phyloP scores from a whole-genome alignment of 2,888 invertebrate species.

The Megamerina dolium region DNA sequence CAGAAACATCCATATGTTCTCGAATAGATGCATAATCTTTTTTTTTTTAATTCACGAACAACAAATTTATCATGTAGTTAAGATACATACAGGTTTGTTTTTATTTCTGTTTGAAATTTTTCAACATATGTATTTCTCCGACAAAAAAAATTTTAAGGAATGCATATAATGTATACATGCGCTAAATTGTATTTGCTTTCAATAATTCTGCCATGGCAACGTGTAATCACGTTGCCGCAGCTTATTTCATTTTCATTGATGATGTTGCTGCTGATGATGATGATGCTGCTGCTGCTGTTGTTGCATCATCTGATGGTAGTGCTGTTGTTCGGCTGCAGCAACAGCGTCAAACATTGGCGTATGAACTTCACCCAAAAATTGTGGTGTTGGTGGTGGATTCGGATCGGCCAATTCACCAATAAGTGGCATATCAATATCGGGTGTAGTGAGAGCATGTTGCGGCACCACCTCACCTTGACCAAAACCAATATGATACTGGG shows the following conservation, averaged over 20 bases:
- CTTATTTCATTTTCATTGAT: conserved; percentile 31
- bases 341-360: conserved; percentile 45
- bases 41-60: too few relatives aligned
- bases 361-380: conserved; percentile 41
- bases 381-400: conserved; percentile 40
- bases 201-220: conserved; percentile 37
- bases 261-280: too few relatives aligned
- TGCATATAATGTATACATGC: too few relatives aligned
- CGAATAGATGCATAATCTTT: too few relatives aligned
- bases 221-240: conserved; percentile 29
- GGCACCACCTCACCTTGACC: conserved; percentile 22
- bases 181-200: conserved; percentile 7
- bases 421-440: conserved; percentile 42
- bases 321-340: conserved; percentile 41
- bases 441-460: conserved; percentile 24
- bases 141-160: too few relatives aligned
- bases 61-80: too few relatives aligned
- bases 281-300: too few relatives aligned
- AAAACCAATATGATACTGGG: conserved; percentile 24
- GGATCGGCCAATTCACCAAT: conserved; percentile 41
- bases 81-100: too few relatives aligned
- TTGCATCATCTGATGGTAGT: conserved; percentile 35
- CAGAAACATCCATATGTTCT: too few relatives aligned
- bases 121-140: too few relatives aligned
- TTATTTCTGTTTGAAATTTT: too few relatives aligned